Base-by-base conservation (phyloP, 1,140 invertebrate species). In the Papilio polytes region DNA sequence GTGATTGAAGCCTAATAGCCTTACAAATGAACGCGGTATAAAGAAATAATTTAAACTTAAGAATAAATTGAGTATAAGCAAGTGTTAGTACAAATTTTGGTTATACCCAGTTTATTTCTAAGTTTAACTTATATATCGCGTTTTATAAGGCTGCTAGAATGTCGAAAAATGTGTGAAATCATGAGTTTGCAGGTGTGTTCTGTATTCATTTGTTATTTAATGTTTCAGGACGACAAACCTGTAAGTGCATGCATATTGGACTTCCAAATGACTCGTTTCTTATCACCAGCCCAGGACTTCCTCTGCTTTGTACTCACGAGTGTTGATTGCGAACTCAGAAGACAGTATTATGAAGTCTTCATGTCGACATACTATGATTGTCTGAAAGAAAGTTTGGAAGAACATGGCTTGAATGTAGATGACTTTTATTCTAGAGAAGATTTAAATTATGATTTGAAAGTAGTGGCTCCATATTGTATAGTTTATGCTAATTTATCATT, bases 281-380 rank as follows among this genome's bases (percentile, higher is more conserved):
- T 85, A 36, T 81, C 77, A 80, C 85, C 87, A 74, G 83, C 87
- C 8, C 81, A 83, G 20, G 87, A 88, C 73, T 80, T 84, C 6
- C 66, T 88, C 6, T 80, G 31, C 48, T 82, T 86, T 48, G 46
- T 88, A 48, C 46, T 86, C 44, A 85, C 73, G 12, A 81, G 83
- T 41, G 80, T 63, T 6, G 44, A 78, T n/a, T 7, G 59, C 26
- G 46, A 9, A 15, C 44, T 63, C 22, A 83, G 82, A 66, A 46
- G 41, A 36, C n/a, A 48, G 2, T 74, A 86, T 46, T 82, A 80
- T 36, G 53, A 74, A 22, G 3, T 66, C 15, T 85, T 88, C 46
- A 2, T 83, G 6, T 44, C 66, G 20, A 73, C 77, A 20, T 88
- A 86, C 18, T 82, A 82, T 78, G 73, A 78, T 12, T 56, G 72